A percentile compares a stretch with the other conserved stretches of the same genome.
These are phyloP conservation scores for Synergus laeviventris DNA, from an alignment of 2,888 invertebrate genomes.

Conservation along the genomic window DNA sequence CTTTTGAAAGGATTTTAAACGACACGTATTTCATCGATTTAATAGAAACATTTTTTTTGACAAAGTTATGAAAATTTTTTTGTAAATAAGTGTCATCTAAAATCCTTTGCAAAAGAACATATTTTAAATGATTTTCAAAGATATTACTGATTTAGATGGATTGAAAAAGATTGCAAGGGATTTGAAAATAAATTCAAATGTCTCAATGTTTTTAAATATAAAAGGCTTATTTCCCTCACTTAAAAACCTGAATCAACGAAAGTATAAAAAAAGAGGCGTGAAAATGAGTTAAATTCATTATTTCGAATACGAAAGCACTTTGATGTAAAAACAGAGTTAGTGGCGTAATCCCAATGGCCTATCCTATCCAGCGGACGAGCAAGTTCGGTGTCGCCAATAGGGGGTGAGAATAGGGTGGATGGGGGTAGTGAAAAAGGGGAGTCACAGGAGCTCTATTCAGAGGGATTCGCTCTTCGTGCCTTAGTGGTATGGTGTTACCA, in stretches of 20 bases:
- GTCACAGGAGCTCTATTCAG: conserved; percentile 44
- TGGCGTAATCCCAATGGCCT: conserved; percentile 64
- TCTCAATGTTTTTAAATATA: too few species aligned
- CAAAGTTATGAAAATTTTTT: too few species aligned
- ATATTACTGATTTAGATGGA: too few species aligned
- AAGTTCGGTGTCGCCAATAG: conserved; percentile 53
- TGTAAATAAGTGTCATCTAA: too few species aligned
- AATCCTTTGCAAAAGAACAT: too few species aligned
- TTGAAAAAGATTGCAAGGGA: too few species aligned
- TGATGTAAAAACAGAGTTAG: conserved; percentile 68
- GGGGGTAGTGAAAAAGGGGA: conserved; percentile 29
- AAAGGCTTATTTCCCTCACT: not conserved
- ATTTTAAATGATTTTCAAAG: too few species aligned
- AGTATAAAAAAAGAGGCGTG: conserved; percentile 15
- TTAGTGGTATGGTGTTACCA: conserved; percentile 72
- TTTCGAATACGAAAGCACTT: conserved; percentile 63
- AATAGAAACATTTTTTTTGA: too few species aligned
- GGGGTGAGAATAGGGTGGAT: conserved; percentile 46
- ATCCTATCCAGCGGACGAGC: conserved; percentile 49
- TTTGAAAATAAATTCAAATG: too few species aligned
- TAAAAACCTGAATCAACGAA: conserved; percentile 2
- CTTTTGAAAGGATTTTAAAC: too few species aligned
- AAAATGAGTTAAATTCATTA: conserved; percentile 43
- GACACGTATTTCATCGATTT: too few species aligned
- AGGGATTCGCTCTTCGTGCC: conserved; percentile 66